phyloP scores from a whole-genome alignment of 2,113 vertebrate species.

The Ophthalmolycus amberensis region DNA sequence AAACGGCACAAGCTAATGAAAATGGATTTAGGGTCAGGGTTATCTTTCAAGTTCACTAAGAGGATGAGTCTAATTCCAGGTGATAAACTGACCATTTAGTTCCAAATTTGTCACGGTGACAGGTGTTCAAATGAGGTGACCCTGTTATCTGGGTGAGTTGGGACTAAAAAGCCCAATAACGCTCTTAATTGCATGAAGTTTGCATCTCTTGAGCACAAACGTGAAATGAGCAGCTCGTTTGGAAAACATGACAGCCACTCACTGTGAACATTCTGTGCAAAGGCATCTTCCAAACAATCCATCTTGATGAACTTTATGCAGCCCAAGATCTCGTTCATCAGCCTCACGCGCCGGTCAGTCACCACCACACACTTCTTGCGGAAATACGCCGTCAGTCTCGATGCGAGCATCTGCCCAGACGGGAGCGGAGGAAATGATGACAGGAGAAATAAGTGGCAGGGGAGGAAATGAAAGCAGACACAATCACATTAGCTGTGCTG shows the following conservation, averaged over 20 bases:
- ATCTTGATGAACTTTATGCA: constrained; percentile 89
- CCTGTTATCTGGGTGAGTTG: constrained; percentile 4
- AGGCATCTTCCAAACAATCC: constrained; percentile 87
- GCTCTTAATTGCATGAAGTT: constrained; percentile 7
- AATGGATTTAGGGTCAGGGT: constrained; percentile 59
- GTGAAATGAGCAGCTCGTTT: constrained; percentile 32
- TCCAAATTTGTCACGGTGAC: constrained; percentile 39
- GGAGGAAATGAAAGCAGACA: constrained; percentile 79
- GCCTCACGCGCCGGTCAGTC: constrained; percentile 84
- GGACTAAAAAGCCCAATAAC: constrained; percentile 3
- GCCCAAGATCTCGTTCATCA: constrained; percentile 88
- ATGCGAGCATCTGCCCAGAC: constrained; percentile 84
- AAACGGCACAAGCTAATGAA: constrained; percentile 51
- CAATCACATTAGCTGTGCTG: constrained; percentile 66
- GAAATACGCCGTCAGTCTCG: constrained; percentile 86
- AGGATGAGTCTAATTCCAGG: constrained; percentile 53
- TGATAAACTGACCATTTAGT: constrained; percentile 46
- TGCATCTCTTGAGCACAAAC: constrained; percentile 21
- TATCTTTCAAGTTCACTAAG: constrained; percentile 37
- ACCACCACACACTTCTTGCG: constrained; percentile 84
- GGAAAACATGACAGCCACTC: constrained; percentile 56
- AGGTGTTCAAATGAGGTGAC: constrained; percentile 37
- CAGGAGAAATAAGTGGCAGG: constrained; percentile 64
- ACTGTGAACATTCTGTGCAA: constrained; percentile 83
- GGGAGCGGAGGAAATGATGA: constrained; percentile 62